These are phyloP conservation scores for Sebastes umbrosus DNA, from an alignment of 2,797 vertebrate species.

Conservation along the genomic window DNA sequence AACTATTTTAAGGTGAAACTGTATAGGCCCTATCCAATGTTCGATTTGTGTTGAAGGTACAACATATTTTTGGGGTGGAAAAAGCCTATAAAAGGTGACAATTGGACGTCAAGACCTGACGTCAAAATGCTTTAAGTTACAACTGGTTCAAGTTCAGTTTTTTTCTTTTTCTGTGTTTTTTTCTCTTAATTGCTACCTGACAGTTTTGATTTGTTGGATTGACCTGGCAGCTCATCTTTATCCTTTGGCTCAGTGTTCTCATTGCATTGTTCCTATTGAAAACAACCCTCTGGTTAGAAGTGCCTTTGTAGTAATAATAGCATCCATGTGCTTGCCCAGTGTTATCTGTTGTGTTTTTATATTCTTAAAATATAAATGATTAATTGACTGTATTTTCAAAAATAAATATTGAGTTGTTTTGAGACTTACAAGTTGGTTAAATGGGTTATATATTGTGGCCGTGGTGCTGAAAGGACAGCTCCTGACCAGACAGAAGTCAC, in stretches of 20 bases:
- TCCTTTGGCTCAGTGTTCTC: no score
- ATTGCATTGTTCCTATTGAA: no score
- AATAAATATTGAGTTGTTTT: neutral
- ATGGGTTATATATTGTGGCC: neutral
- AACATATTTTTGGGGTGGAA: neutral
- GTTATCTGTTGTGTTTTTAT: no score
- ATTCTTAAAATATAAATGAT: neutral
- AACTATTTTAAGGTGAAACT: neutral
- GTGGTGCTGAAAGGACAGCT: constrained; percentile 68
- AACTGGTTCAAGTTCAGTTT: no score
- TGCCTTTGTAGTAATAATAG: no score
- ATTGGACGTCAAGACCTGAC: neutral
- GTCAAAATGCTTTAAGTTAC: neutral
- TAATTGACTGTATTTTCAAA: neutral
- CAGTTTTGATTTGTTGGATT: no score
- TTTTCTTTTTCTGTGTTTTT: no score
- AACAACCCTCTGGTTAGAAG: no score
- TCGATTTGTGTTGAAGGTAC: neutral
- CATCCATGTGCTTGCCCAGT: no score
- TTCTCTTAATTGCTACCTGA: no score
- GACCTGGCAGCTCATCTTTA: no score
- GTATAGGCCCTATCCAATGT: neutral
- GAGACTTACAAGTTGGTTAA: neutral
- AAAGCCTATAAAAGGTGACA: neutral
- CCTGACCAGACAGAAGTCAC: neutral